These are phyloP conservation scores for Drosophila lacteicornis DNA, from an alignment of 1,140 invertebrate genomes.

Conservation along the genomic window DNA sequence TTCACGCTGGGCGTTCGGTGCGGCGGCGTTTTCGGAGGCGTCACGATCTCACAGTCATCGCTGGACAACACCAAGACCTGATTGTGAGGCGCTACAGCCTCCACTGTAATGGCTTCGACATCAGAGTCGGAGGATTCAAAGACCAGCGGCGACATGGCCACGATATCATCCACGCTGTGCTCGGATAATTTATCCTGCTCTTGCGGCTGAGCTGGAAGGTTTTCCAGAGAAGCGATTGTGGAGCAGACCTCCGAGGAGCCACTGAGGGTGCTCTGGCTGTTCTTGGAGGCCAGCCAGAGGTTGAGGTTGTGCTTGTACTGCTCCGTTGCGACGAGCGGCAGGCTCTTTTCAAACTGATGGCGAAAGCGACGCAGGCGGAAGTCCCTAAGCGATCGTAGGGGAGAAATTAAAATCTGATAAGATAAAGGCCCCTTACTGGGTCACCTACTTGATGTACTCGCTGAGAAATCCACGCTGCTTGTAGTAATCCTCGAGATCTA, in stretches of 20 bases:
- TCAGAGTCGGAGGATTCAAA: slow-evolving; percentile 77
- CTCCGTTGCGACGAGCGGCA: slow-evolving; percentile 68
- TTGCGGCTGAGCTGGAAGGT: slow-evolving; percentile 27
- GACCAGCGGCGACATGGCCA: slow-evolving; percentile 74
- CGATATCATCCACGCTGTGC: slow-evolving; percentile 59
- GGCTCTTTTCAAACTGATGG: slow-evolving; percentile 70
- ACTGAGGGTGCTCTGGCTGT: slow-evolving; percentile 68
- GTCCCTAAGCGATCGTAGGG: slow-evolving; percentile 42
- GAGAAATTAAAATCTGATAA: background rate
- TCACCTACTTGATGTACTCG: slow-evolving; percentile 76
- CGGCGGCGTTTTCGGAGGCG: slow-evolving; percentile 23
- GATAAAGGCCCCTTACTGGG: background rate
- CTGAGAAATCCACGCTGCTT: slow-evolving; percentile 75
- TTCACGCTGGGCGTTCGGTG: background rate
- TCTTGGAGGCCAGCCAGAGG: slow-evolving; percentile 60
- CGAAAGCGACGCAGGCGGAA: slow-evolving; percentile 78
- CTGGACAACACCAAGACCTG: slow-evolving; percentile 58
- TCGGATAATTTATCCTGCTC: slow-evolving; percentile 57
- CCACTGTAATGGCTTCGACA: slow-evolving; percentile 19
- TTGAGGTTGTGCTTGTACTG: slow-evolving; percentile 68
- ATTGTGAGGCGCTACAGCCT: background rate
- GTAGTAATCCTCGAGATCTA: slow-evolving; percentile 81
- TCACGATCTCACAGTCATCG: slow-evolving; percentile 68
- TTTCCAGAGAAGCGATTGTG: slow-evolving; percentile 61
- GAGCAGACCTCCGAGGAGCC: slow-evolving; percentile 51